phyloP scores from a whole-genome alignment of 2,888 invertebrate species.

The Machimus rusticus region DNA sequence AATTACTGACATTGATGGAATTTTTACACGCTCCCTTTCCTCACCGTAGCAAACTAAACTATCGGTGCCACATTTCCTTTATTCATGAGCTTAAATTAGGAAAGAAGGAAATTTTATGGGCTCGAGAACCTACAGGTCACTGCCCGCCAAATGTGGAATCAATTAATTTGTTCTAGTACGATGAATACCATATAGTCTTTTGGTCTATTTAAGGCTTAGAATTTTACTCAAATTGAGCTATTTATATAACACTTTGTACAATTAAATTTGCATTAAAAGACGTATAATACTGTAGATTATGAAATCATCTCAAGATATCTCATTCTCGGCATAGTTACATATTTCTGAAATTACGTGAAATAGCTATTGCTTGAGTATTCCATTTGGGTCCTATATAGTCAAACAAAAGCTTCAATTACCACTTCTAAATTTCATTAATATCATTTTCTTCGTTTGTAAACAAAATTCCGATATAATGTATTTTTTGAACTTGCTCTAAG shows the following conservation, averaged over 20 bases:
- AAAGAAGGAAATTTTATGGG: not conserved
- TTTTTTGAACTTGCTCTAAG: too few species aligned
- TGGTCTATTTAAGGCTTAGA: not conserved
- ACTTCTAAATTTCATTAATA: too few species aligned
- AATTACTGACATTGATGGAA: slow-evolving; percentile 6
- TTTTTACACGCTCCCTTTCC: not conserved
- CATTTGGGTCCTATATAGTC: too few species aligned
- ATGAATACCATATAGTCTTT: not conserved
- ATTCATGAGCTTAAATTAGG: not conserved
- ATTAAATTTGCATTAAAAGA: not conserved
- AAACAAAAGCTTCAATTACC: too few species aligned
- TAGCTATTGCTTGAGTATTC: too few species aligned
- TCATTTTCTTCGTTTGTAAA: too few species aligned
- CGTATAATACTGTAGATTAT: not conserved
- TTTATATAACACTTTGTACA: not conserved
- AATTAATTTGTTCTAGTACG: not conserved
- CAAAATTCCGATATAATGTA: too few species aligned
- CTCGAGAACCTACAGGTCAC: not conserved
- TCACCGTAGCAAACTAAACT: not conserved
- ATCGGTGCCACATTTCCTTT: not conserved
- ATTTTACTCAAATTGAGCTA: not conserved
- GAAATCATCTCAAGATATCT: not conserved
- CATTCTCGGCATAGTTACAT: too few species aligned
- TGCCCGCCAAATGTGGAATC: not conserved
- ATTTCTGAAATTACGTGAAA: too few species aligned